Percentiles rank a stretch among this genome's conserved stretches.
phyloP scores from a whole-genome alignment of 2,113 vertebrate genomes.

The Hemichromis elongatus region DNA sequence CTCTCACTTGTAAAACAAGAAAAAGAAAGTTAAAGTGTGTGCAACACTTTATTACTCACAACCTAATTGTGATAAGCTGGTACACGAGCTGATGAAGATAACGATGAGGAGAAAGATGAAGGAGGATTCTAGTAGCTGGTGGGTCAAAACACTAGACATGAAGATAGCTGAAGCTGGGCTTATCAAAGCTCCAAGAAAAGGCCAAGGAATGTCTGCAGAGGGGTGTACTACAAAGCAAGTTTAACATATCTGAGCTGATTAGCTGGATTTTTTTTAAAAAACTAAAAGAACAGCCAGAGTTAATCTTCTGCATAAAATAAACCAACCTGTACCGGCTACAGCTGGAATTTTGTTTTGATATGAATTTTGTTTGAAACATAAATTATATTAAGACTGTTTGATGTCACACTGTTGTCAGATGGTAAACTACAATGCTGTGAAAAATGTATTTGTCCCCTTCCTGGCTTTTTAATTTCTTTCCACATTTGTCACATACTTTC shows the following conservation, averaged over 20 bases:
- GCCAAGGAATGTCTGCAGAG: background rate
- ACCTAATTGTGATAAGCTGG: background rate
- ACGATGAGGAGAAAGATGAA: background rate
- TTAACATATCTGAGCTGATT: background rate
- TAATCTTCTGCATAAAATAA: background rate
- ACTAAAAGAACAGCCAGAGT: background rate
- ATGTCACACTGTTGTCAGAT: background rate
- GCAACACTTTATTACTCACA: background rate
- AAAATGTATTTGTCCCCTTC: background rate
- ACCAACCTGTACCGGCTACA: background rate
- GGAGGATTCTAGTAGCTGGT: background rate
- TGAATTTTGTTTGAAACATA: background rate
- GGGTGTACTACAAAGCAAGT: background rate
- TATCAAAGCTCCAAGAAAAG: background rate
- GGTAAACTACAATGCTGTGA: background rate
- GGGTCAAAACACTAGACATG: background rate
- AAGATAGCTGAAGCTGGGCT: background rate
- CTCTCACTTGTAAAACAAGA: background rate
- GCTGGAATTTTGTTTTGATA: background rate
- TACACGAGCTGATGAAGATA: background rate
- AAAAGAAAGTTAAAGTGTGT: background rate
- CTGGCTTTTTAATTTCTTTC: background rate
- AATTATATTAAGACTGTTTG: background rate
- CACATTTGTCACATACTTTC: background rate
- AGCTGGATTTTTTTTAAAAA: background rate